Evolutionary conservation across 1,140 invertebrate genomes (phyloP).

Genomic region (Zaprionus africanus): DNA sequence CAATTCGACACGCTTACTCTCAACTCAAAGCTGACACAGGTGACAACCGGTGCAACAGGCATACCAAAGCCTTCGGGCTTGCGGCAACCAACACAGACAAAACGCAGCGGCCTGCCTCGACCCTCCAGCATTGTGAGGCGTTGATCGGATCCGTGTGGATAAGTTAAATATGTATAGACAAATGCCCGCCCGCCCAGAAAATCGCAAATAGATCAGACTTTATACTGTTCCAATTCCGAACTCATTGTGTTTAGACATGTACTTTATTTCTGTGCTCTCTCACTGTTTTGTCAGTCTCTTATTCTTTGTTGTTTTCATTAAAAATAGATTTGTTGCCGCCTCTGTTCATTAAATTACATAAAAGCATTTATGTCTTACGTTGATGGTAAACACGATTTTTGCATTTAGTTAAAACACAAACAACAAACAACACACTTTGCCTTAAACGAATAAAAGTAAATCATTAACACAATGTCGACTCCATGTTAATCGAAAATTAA

Average conservation of each 20-base stretch:
- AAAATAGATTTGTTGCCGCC: constrained; percentile 19
- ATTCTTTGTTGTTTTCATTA: not conserved
- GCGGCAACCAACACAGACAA: constrained; percentile 71
- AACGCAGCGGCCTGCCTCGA: constrained; percentile 78
- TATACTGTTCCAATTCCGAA: not conserved
- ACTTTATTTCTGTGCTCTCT: constrained; percentile 20
- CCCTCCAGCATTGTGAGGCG: constrained; percentile 71
- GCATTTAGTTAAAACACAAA: constrained; percentile 33
- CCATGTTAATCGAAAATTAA: constrained; percentile 25
- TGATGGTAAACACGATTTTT: constrained; percentile 9
- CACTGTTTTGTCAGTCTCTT: not conserved
- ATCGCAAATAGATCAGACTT: not conserved
- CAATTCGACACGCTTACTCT: constrained; percentile 52
- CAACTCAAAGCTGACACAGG: constrained; percentile 64
- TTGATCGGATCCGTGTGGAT: constrained; percentile 35
- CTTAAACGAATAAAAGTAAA: constrained; percentile 32
- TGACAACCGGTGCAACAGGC: constrained; percentile 69
- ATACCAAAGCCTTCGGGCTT: constrained; percentile 81
- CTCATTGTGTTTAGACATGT: constrained; percentile 5
- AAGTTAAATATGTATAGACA: not conserved
- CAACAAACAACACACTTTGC: constrained; percentile 34
- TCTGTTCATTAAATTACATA: constrained; percentile 9
- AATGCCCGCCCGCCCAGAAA: constrained; percentile 13
- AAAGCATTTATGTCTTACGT: constrained; percentile 32
- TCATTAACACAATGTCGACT: constrained; percentile 4